Conservation (phyloP, 2,888 invertebrate species). For the Dynastes grantii region DNA sequence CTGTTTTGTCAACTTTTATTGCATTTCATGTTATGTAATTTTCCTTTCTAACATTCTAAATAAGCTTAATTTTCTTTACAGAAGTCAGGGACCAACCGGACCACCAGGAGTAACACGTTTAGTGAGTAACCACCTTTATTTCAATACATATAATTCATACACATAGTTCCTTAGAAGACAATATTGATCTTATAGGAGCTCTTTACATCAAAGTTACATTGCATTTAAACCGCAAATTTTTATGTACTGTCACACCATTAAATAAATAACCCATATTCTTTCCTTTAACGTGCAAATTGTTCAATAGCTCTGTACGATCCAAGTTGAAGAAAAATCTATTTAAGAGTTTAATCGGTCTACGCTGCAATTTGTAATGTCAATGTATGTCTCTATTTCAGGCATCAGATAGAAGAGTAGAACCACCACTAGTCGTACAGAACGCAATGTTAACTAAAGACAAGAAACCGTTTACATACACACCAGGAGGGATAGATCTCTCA, state of each 20-base stretch:
- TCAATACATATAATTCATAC: neutral
- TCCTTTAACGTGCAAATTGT: too few species aligned
- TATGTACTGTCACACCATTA: neutral
- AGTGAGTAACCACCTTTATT: constrained; percentile 22
- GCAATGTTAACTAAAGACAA: constrained; percentile 97
- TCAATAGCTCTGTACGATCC: too few species aligned
- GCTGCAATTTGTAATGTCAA: neutral
- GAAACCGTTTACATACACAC: constrained; percentile 97
- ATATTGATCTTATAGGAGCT: too few species aligned
- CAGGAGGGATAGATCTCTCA: constrained; percentile 92
- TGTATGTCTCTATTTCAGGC: constrained; percentile 30
- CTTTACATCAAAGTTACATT: too few species aligned
- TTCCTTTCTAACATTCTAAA: neutral
- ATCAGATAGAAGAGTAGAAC: constrained; percentile 71
- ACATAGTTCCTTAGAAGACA: too few species aligned
- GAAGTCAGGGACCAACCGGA: constrained; percentile 59
- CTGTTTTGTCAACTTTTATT: too few species aligned
- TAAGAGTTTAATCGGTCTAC: neutral
- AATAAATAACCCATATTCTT: neutral
- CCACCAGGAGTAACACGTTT: constrained; percentile 56
- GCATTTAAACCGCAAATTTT: too few species aligned
- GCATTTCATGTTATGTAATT: neutral
- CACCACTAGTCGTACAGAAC: constrained; percentile 92
- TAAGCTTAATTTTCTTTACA: constrained; percentile 54
- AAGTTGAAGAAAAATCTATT: too few species aligned